phyloP scores from a whole-genome alignment of 2,888 invertebrate genomes.

The Cotesia congregata region DNA sequence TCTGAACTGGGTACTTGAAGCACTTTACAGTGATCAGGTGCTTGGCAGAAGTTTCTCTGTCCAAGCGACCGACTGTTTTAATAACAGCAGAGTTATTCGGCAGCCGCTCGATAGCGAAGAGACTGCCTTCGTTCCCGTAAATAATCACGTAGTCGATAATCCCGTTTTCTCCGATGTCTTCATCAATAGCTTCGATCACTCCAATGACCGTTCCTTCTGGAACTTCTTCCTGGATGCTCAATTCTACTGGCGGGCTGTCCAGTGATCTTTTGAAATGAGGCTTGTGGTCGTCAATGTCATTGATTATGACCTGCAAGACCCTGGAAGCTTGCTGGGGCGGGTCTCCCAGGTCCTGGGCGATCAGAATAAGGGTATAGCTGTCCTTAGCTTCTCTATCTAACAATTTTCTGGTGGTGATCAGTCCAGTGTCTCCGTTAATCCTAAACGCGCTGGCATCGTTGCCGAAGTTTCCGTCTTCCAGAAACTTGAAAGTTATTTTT shows the following conservation, averaged over 20 bases:
- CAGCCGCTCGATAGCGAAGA: conserved; percentile 76
- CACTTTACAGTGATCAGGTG: conserved; percentile 80
- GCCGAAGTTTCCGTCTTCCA: conserved; percentile 76
- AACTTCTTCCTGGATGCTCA: conserved; percentile 79
- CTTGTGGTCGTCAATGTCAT: conserved; percentile 85
- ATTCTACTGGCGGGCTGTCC: conserved; percentile 76
- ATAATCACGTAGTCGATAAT: conserved; percentile 82
- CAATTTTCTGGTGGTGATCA: conserved; percentile 78
- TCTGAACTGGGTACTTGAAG: conserved; percentile 72
- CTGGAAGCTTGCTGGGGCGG: conserved; percentile 83
- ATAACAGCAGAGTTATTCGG: conserved; percentile 78
- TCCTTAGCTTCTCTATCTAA: conserved; percentile 83
- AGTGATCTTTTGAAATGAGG: conserved; percentile 79
- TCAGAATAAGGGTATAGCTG: conserved; percentile 82
- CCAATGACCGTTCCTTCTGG: conserved; percentile 79
- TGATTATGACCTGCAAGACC: conserved; percentile 78
- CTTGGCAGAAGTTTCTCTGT: conserved; percentile 76
- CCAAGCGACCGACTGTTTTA: conserved; percentile 75
- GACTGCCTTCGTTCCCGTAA: conserved; percentile 79
- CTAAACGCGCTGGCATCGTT: conserved; percentile 64
- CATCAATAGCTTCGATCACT: conserved; percentile 79
- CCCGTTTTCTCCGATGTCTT: conserved; percentile 82
- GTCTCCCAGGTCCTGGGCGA: conserved; percentile 84
- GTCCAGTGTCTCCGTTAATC: conserved; percentile 74
- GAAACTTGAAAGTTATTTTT: conserved; percentile 79